These are phyloP conservation scores for Cryptus viduatorius DNA, from an alignment of 2,888 invertebrate species.

Conservation along the genomic window DNA sequence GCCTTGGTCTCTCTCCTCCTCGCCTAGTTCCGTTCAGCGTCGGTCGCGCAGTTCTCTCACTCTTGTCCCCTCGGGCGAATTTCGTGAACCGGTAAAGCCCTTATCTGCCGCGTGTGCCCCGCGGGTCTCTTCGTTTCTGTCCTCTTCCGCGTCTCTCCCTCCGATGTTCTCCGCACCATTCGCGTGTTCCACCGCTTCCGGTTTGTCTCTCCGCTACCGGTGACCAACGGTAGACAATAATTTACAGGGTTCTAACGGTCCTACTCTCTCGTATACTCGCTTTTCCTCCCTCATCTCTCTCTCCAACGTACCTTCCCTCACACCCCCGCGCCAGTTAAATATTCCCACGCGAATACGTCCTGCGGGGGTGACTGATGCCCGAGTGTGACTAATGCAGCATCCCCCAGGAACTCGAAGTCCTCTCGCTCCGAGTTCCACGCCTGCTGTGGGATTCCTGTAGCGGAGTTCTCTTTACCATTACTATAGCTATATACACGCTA, in stretches of 20 bases:
- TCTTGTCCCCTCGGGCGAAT: slow-evolving; percentile 52
- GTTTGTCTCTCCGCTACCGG: slow-evolving; percentile 44
- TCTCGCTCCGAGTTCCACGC: slow-evolving; percentile 42
- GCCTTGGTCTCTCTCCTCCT: slow-evolving; percentile 28
- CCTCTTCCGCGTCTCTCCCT: slow-evolving; percentile 28
- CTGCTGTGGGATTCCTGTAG: slow-evolving; percentile 9
- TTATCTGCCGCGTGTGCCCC: slow-evolving; percentile 62
- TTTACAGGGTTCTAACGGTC: slow-evolving; percentile 56
- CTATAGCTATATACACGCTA: slow-evolving; percentile 1
- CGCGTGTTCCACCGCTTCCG: slow-evolving; percentile 14
- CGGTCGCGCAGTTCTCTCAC: slow-evolving; percentile 52
- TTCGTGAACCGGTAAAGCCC: slow-evolving; percentile 62
- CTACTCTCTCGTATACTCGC: slow-evolving; percentile 31
- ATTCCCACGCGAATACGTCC: slow-evolving; percentile 80
- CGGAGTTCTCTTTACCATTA: slow-evolving; percentile 12
- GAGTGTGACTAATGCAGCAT: slow-evolving; percentile 79
- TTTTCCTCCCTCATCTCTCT: slow-evolving; percentile 16
- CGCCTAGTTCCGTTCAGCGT: slow-evolving; percentile 26
- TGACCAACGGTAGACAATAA: slow-evolving; percentile 68
- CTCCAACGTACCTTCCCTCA: slow-evolving; percentile 9
- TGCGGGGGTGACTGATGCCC: slow-evolving; percentile 77
- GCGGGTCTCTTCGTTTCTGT: slow-evolving; percentile 49
- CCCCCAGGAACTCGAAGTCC: slow-evolving; percentile 72
- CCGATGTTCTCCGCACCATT: slow-evolving; percentile 29
- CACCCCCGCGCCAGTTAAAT: slow-evolving; percentile 75